A percentile compares a stretch with the other conserved stretches of the same genome.
phyloP scores from a whole-genome alignment of 2,113 vertebrate genomes.

The Edolisoma coerulescens region DNA sequence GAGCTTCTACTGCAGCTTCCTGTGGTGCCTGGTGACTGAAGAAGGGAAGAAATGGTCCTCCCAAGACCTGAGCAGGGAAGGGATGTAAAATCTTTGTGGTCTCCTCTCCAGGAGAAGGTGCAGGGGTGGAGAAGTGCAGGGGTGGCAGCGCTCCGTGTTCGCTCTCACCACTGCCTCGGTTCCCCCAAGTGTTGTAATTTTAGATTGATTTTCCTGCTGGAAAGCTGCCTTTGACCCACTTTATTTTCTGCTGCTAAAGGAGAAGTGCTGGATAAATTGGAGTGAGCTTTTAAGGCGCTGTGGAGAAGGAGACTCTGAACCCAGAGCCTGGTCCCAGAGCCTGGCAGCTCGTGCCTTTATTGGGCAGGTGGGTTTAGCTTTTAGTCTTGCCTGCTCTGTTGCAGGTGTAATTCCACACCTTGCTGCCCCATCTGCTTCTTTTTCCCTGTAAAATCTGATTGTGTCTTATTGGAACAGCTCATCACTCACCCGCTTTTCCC shows the following conservation, averaged over 20 bases:
- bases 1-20: neutral
- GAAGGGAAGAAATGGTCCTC: neutral
- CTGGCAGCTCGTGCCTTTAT: neutral
- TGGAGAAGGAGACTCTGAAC: neutral
- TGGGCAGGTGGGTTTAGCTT: neutral
- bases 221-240: conserved; percentile 41
- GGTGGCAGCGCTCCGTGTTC: neutral
- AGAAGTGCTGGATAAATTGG: neutral
- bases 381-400: neutral
- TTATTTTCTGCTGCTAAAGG: neutral
- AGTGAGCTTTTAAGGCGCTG: neutral
- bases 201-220: conserved; percentile 9
- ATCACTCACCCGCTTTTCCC: neutral
- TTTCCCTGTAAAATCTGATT: neutral
- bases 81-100: neutral
- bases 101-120: neutral
- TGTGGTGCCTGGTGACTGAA: neutral
- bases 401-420: neutral
- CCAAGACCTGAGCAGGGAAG: neutral
- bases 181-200: conserved; percentile 6
- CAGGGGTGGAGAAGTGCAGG: neutral
- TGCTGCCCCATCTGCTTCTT: neutral
- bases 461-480: neutral
- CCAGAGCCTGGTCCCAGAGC: neutral
- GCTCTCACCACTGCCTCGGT: neutral